Percentiles rank a stretch among this genome's conserved stretches.
Evolutionary conservation across 2,888 invertebrate species (phyloP).

Genomic region (Octodonta nipae): DNA sequence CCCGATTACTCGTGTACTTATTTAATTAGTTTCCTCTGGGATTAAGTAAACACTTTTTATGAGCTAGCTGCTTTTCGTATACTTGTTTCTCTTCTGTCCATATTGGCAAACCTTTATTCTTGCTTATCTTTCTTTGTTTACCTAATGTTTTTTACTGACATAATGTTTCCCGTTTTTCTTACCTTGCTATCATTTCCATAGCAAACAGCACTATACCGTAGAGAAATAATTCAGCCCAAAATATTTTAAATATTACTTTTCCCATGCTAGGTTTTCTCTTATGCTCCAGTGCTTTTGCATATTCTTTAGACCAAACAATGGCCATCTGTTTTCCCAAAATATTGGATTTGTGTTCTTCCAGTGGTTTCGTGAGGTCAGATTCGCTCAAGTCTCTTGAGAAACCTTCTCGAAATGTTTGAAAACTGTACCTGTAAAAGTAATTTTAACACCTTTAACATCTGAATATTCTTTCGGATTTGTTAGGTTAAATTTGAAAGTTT

Average conservation of each 20-base stretch:
- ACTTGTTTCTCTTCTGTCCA: no score
- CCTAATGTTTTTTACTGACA: no score
- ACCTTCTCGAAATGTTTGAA: constrained; percentile 26
- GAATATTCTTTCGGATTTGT: no score
- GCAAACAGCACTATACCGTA: constrained; percentile 43
- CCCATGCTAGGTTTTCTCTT: constrained; percentile 44
- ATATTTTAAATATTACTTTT: constrained; percentile 43
- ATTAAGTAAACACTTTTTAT: background rate
- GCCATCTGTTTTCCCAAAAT: constrained; percentile 46
- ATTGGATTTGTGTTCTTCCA: constrained; percentile 47
- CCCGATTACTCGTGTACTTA: no score
- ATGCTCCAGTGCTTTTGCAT: constrained; percentile 33
- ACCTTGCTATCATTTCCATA: constrained; percentile 38
- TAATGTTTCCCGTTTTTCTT: no score
- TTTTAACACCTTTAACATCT: no score
- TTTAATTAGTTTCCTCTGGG: background rate
- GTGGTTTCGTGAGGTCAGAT: constrained; percentile 52
- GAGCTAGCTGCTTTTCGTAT: no score
- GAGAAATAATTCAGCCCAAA: constrained; percentile 42
- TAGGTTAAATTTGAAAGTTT: no score
- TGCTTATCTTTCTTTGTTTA: no score
- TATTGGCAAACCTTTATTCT: no score
- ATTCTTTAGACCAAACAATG: constrained; percentile 47
- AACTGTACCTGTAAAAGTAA: no score
- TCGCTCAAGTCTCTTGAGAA: constrained; percentile 25